These are phyloP conservation scores for Archegozetes longisetosus DNA, from an alignment of 1,140 invertebrate species.

Conservation along the genomic window DNA sequence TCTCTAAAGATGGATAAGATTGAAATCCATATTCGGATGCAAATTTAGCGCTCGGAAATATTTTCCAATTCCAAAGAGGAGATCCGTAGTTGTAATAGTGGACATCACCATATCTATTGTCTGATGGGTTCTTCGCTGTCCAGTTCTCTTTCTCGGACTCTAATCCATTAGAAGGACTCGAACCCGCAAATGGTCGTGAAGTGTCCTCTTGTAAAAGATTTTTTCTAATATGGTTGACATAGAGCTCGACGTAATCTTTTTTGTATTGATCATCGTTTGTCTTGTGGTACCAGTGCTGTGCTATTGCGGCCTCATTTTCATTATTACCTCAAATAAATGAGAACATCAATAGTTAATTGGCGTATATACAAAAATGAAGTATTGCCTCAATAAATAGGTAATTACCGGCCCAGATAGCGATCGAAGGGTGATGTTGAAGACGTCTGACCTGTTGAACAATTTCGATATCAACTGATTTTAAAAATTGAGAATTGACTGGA, in stretches of 20 bases:
- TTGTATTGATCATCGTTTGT: no score
- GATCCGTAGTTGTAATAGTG: constrained; percentile 40
- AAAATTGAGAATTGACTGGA: no score
- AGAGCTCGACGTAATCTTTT: constrained; percentile 69
- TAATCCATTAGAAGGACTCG: no score
- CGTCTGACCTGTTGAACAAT: no score
- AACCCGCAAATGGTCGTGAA: constrained; percentile 51
- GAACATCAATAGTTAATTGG: no score
- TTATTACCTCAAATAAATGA: no score
- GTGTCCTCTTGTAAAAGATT: constrained; percentile 45
- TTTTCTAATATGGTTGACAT: constrained; percentile 53
- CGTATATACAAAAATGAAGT: no score
- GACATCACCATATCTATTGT: no score
- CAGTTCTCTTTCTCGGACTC: constrained; percentile 56
- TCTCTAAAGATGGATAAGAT: constrained; percentile 52
- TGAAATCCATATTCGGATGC: constrained; percentile 93
- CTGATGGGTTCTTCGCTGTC: constrained; percentile 55
- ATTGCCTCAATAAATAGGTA: constrained; percentile 77
- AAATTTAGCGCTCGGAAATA: constrained; percentile 53
- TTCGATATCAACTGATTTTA: no score
- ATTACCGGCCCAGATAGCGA: no score
- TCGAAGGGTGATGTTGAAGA: no score
- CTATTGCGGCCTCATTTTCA: constrained; percentile 84
- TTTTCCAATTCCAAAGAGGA: not conserved
- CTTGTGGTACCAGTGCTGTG: constrained; percentile 33